Base-by-base conservation (phyloP, 2,888 invertebrate species). In the Drosophila dives region DNA sequence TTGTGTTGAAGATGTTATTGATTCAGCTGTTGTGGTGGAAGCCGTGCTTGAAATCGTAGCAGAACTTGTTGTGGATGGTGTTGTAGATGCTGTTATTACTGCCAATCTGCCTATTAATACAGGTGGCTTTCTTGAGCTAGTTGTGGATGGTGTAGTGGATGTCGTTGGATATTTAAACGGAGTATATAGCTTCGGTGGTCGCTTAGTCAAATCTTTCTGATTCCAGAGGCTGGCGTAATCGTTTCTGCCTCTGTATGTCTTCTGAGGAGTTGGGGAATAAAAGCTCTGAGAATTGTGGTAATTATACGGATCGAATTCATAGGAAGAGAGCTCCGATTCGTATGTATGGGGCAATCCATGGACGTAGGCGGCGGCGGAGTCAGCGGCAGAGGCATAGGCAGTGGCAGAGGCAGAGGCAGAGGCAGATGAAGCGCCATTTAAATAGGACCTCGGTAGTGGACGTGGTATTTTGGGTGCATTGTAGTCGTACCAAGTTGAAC, bases 401-500 rank as follows among this genome's bases (percentile, higher is more conserved):
- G 59, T 42, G 3, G 50, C 32, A 8, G 20, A 17, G 11, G 20
- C 32, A n/a, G 20, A 55, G n/a, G n/a, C 5, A 10, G 33, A 6
- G 40, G 59, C 20, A 20, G 29, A 7, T 5, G 10, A 7, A 5
- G 11, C 2, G 1, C 1, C 15, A 45, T 45, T 23, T 4, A 45
- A 23, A 23, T 45, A 45, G 45, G 45, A 23, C 23, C 2, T 23
- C 8, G 45, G 23, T 7, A 23, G 15, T 3, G 58, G 29, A n/a
- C 53, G 67, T 2, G 20, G n/a, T 10, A 10, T 49, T n/a, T 65
- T 62, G 59, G 61, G 55, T 61, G 34, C 10, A 42, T 33, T 58
- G 54, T 73, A 61, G 55, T 69, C 63, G 53, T 10, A 29, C 75
- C 70, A 64, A 6, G 10, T 33, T 15, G 61, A 26, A 12, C 45